Base-by-base conservation (phyloP, 2,797 vertebrate species). In the Fundulus diaphanus region DNA sequence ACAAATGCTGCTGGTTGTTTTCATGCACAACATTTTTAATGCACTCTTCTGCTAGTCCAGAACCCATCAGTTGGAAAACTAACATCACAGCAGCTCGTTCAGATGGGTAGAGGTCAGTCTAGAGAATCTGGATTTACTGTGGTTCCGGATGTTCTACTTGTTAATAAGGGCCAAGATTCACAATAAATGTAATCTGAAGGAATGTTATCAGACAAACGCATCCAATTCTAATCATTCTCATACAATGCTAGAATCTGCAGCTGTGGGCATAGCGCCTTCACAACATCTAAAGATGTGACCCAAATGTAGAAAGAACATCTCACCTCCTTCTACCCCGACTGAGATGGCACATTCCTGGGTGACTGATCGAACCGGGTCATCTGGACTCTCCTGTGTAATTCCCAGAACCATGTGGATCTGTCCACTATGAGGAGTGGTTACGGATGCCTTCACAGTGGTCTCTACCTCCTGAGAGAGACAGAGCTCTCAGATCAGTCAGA, bases 391-490 rank as follows among this genome's bases (percentile, higher is more conserved):
- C 54, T 89, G 54, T 68, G 92, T 78, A 82, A 90, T 78, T 85
- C 81, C 92, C 31, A 82, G 40, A 65, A 76, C 81, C 85, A 80
- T 72, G 82, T 80, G 85, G 59, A 83, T 79, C 15, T 76, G 82
- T 31, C 68, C 46, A n/a, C 70, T 37, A 2, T 89, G 85, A 0
- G 85, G 79, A 11, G 78, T 82, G 37, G 2, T 49, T 27, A 90
- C 52, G 0, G 79, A 82, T 0, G 84, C 76, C 70, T 87, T 90
- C 31, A 88, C 85, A 0, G 82, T 42, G 0, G 83, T 86, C 74
- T 88, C 90, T 3, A 89, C 89, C 51, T 90, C 87, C 92, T 93
- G 75, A 70, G 49, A 6, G 7, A 57, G 11, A 73, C 7, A 49
- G 15, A 68, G 44, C n/a, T 49, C 29, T 65, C 35, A 18, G 35